These are phyloP conservation scores for Erannis defoliaria DNA, from an alignment of 2,888 invertebrate genomes.

Conservation along the genomic window DNA sequence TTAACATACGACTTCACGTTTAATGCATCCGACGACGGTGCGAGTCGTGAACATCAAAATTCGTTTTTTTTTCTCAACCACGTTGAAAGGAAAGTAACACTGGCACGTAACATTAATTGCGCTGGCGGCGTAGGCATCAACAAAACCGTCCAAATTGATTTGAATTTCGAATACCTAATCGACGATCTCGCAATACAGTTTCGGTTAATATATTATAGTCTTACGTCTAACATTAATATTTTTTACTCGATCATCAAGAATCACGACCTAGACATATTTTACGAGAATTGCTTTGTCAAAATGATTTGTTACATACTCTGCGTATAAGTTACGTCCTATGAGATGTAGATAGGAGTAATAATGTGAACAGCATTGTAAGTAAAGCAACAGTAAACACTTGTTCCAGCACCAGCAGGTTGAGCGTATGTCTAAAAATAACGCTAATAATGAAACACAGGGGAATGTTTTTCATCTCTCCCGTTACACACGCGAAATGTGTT, in stretches of 20 bases:
- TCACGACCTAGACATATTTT: slow-evolving; percentile 64
- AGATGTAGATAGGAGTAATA: slow-evolving; percentile 55
- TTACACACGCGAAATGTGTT: slow-evolving; percentile 85
- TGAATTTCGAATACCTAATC: slow-evolving; percentile 72
- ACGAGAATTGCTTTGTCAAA: slow-evolving; percentile 67
- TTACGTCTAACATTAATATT: slow-evolving; percentile 64
- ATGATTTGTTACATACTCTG: slow-evolving; percentile 61
- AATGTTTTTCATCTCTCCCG: slow-evolving; percentile 85
- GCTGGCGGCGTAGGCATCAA: slow-evolving; percentile 65
- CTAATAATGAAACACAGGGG: slow-evolving; percentile 85
- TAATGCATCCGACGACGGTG: slow-evolving; percentile 71
- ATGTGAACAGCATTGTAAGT: slow-evolving; percentile 78
- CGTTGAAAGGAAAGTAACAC: slow-evolving; percentile 68
- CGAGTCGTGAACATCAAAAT: slow-evolving; percentile 76
- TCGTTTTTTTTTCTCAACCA: slow-evolving; percentile 59
- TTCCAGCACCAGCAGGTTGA: slow-evolving; percentile 83
- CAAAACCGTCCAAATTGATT: slow-evolving; percentile 76
- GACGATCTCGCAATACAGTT: slow-evolving; percentile 66
- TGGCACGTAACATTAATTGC: slow-evolving; percentile 76
- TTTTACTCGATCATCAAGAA: slow-evolving; percentile 61
- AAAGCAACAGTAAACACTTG: slow-evolving; percentile 79
- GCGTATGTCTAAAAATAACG: slow-evolving; percentile 81
- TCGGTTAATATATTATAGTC: slow-evolving; percentile 68
- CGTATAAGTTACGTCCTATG: slow-evolving; percentile 42
- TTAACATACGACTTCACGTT: slow-evolving; percentile 69